These are phyloP conservation scores for Megaptera novaeangliae DNA, from an alignment of 2,113 vertebrate species.

Conservation along the genomic window DNA sequence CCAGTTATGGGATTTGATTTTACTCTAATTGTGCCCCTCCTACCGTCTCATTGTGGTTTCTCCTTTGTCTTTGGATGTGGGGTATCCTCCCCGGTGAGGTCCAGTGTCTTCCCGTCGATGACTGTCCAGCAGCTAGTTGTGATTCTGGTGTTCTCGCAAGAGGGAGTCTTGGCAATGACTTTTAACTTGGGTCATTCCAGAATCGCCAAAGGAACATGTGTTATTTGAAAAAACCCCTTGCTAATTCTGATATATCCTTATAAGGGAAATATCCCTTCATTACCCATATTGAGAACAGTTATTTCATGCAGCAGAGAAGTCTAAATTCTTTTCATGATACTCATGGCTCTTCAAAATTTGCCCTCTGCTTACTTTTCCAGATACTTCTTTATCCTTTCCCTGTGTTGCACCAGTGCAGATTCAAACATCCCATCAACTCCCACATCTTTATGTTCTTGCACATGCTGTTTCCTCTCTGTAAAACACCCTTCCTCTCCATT, in stretches of 20 bases:
- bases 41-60: too few relatives aligned
- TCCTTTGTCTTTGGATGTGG: too few relatives aligned
- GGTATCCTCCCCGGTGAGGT: too few relatives aligned
- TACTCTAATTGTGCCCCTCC: too few relatives aligned
- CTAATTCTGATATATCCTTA: background rate
- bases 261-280: background rate
- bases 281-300: background rate
- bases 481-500: background rate
- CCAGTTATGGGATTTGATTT: too few relatives aligned
- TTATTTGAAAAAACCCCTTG: background rate
- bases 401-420: background rate
- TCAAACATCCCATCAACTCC: background rate
- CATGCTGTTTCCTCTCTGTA: background rate
- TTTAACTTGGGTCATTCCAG: conserved; percentile 1
- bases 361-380: background rate
- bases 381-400: background rate
- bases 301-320: background rate
- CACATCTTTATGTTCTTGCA: background rate
- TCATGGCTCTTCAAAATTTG: background rate
- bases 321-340: background rate
- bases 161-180: background rate
- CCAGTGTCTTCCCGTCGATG: too few relatives aligned
- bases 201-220: background rate
- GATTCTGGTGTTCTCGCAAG: too few relatives aligned
- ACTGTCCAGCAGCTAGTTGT: too few relatives aligned